Evolutionary conservation across 2,888 invertebrate species (phyloP).

Genomic region (Cheilosia vulpina): DNA sequence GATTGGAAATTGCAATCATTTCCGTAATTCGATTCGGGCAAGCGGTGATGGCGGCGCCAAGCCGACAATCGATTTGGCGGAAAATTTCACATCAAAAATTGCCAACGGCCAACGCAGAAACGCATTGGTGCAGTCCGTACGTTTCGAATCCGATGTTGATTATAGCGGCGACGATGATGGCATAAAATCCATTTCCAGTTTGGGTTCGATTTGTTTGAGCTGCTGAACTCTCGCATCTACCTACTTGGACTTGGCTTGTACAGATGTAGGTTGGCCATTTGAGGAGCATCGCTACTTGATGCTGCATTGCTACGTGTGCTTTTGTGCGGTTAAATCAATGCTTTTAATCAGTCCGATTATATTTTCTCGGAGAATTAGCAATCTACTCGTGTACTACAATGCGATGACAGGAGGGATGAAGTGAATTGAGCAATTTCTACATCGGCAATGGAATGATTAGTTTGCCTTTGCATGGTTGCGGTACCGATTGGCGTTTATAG

Average conservation of each 20-base stretch:
- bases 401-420: neutral
- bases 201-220: slow-evolving; percentile 47
- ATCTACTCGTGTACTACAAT: slow-evolving; percentile 4
- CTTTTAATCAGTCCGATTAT: slow-evolving; percentile 58
- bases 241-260: slow-evolving; percentile 28
- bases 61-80: slow-evolving; percentile 75
- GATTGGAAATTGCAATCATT: slow-evolving; percentile 74
- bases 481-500: no score
- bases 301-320: slow-evolving; percentile 56
- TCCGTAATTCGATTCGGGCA: slow-evolving; percentile 71
- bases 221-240: slow-evolving; percentile 18
- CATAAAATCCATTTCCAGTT: slow-evolving; percentile 55
- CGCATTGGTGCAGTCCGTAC: slow-evolving; percentile 1
- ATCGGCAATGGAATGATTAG: neutral
- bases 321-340: slow-evolving; percentile 58
- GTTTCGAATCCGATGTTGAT: slow-evolving; percentile 33
- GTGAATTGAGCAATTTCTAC: slow-evolving; percentile 45
- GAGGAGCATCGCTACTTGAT: slow-evolving; percentile 33
- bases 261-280: slow-evolving; percentile 15
- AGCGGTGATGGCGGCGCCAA: slow-evolving; percentile 43
- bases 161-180: slow-evolving; percentile 15
- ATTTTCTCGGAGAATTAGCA: slow-evolving; percentile 30
- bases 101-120: slow-evolving; percentile 23
- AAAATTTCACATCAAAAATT: slow-evolving; percentile 73
- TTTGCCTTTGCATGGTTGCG: neutral